Conservation (phyloP, 2,113 vertebrate genomes). For the Hyperoodon ampullatus region DNA sequence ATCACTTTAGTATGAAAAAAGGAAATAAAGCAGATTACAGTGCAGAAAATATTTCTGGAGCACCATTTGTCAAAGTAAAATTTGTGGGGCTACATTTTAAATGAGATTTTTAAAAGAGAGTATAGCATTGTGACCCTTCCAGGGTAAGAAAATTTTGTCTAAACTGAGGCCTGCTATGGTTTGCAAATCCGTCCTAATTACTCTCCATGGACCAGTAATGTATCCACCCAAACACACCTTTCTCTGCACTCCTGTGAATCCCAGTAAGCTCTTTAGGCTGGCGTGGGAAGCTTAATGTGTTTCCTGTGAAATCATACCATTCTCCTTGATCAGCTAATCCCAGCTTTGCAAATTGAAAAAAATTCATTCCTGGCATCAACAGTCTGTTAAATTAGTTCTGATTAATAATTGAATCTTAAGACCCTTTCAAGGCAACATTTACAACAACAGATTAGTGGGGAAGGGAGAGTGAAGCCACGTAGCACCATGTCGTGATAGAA, state of each 20-base stretch:
- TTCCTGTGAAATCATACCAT: conserved; percentile 69
- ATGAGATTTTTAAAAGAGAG: conserved; percentile 32
- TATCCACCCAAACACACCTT: conserved; percentile 38
- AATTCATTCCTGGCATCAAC: conserved; percentile 68
- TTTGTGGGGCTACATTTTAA: not conserved
- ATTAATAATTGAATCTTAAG: conserved; percentile 81
- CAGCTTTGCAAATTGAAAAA: conserved; percentile 75
- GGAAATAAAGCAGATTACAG: not conserved
- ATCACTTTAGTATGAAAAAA: not conserved
- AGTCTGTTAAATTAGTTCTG: conserved; percentile 74
- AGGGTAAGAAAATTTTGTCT: conserved; percentile 2
- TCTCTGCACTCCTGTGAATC: not conserved
- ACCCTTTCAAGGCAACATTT: conserved; percentile 73
- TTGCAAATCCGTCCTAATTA: conserved; percentile 6
- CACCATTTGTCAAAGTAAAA: conserved; percentile 45
- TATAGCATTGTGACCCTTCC: not conserved
- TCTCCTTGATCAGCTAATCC: conserved; percentile 77
- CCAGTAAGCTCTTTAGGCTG: conserved; percentile 57
- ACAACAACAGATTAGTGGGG: conserved; percentile 68
- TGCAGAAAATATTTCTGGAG: not conserved
- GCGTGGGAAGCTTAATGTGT: conserved; percentile 56
- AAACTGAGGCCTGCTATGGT: not conserved
- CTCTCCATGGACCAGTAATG: not conserved
- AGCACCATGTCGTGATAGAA: rapidly evolving
- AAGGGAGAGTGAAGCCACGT: not conserved